Base-by-base conservation (phyloP, 2,888 invertebrate species). In the Octonoba sinensis region DNA sequence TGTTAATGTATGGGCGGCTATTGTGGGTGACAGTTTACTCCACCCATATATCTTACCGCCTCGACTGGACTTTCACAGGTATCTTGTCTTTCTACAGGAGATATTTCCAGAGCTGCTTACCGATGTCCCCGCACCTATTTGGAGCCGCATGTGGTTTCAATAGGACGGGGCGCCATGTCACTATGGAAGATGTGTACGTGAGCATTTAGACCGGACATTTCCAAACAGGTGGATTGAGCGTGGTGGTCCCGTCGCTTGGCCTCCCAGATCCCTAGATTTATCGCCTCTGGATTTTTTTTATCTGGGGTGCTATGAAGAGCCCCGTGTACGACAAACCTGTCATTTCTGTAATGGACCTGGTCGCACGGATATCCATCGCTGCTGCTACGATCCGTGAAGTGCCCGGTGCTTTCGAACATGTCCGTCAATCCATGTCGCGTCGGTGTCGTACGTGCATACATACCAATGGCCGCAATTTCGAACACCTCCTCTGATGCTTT, bases 1-100 rank as follows among this genome's bases (percentile, higher is more conserved):
- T 49, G 49, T 49, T 49, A 1, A 49, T 1, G 49, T 49, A 1
- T 1, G 49, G 49, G 49, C 1, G 1, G 16, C 15, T 1, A 49
- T n/a, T 15, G 1, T 56, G 56, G 56, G 56, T 16, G 56, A 56
- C 56, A 56, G 56, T 56, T 56, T 56, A 56, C 56, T 56, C n/a
- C 56, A 56, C 1, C 56, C 56, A 56, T 56, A 56, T 18, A n/a
- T 15, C 56, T 56, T 56, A 56, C 56, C 1, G 3, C 3, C 1
- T 18, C 18, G 56, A 15, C 15, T 56, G 56, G 15, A 3, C n/a
- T 56, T 18, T 56, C n/a, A 56, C 15, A 15, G 27, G 60, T 20
- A 24, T 60, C 22, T 56, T 18, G 56, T n/a, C n/a, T n/a, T n/a
- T n/a, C n/a, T n/a, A n/a, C n/a, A n/a, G n/a, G n/a, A n/a, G n/a